Evolutionary conservation across 2,797 vertebrate species (phyloP), one percentile per base, ranked within the genome.

Genomic region (Pelodytes ibericus): DNA sequence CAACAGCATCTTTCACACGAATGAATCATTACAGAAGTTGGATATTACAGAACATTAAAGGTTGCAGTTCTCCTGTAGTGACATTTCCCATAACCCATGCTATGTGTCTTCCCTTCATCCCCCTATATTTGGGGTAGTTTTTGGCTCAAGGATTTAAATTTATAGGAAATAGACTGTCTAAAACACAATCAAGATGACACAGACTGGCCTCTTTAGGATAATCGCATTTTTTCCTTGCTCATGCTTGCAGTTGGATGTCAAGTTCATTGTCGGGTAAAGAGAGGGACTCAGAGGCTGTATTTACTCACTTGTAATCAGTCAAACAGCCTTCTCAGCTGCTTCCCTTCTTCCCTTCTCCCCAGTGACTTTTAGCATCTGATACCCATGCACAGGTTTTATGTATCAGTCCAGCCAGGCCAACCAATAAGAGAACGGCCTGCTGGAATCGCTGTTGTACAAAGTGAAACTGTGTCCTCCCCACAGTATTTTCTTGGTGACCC

Each of bases 31-130:
- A 77, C 41, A 61, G 80, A 81, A 83, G 74, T 80, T 82, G 80
- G 75, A 80, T 82, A 51, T 83, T 74, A 82, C 44, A 81, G 82
- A 84, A 80, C 85, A 81, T 79, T 82, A 77, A 84, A 79, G 85
- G 83, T 88, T 86, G 82, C 84, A 84, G 84, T 87, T 88, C 87
- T 88, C 77, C 88, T 87, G 82, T 84, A 76, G 77, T 89, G 89
- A 83, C 63, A 27, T 80, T 82, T 88, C 88, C 85, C 86, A 86
- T 89, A 80, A 74, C 80, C 86, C 78, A 84, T 77, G 81, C 82
- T 84, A 81, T 65, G 77, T 83, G 90, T 91, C 89, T 93, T 92
- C 84, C 86, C 86, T 81, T 66, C 77, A 81, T 83, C 86, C 86
- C 84, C 81, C 80, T 81, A 82, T 85, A 80, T 87, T 85, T 84